phyloP scores from a whole-genome alignment of 2,888 invertebrate genomes.

The Litoditis marina region DNA sequence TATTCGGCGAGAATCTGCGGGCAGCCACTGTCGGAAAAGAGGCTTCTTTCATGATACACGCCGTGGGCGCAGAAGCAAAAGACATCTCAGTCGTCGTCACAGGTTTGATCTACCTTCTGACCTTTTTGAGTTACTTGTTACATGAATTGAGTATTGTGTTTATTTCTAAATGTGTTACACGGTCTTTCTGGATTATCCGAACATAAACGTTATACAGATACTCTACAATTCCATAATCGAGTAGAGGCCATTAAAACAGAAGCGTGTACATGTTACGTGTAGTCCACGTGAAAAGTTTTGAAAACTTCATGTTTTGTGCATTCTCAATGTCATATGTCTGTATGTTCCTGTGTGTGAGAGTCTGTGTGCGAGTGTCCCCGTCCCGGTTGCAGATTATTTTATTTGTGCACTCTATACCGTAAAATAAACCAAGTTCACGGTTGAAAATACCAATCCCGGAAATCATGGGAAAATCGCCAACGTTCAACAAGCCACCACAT shows the following conservation, averaged over 20 bases:
- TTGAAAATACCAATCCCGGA: no score
- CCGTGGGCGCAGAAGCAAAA: constrained; percentile 62
- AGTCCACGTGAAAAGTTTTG: background rate
- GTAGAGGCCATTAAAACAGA: background rate
- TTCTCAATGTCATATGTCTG: no score
- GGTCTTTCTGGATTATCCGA: no score
- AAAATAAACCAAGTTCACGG: no score
- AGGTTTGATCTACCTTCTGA: constrained; percentile 44
- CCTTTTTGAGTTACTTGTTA: background rate
- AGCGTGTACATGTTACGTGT: background rate
- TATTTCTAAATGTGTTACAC: background rate
- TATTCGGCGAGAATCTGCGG: constrained; percentile 69
- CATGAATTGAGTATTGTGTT: constrained; percentile 1
- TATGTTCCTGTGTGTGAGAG: constrained; percentile 6
- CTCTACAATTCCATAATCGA: no score
- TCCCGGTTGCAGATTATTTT: background rate
- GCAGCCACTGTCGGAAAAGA: constrained; percentile 68
- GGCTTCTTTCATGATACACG: constrained; percentile 68
- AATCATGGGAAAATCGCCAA: no score
- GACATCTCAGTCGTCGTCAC: constrained; percentile 63
- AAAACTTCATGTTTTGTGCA: constrained; percentile 4
- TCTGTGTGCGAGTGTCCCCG: no score
- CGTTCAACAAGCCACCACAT: no score
- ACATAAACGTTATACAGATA: no score
- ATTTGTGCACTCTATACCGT: background rate